A percentile compares a stretch with the other conserved stretches of the same genome.
phyloP scores from a whole-genome alignment of 2,797 vertebrate genomes.

The Botia kubotai region DNA sequence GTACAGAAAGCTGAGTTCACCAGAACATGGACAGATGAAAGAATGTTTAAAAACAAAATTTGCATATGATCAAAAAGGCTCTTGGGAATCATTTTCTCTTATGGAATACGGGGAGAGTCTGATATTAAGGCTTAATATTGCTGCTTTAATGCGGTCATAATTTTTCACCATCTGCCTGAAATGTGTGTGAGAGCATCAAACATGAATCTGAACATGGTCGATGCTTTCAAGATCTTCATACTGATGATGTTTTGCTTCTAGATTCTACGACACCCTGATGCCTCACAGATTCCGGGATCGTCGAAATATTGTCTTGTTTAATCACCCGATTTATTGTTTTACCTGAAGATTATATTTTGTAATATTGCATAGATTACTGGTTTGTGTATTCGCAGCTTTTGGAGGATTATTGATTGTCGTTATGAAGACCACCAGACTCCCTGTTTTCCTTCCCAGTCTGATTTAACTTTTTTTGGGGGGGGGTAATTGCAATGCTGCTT shows the following conservation, averaged over 20 bases:
- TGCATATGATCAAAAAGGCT: constrained; percentile 19
- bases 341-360: constrained; percentile 26
- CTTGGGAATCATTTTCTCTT: constrained; percentile 12
- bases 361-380: constrained; percentile 3
- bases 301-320: constrained; percentile 33
- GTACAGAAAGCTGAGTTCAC: constrained; percentile 27
- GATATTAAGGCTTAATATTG: constrained; percentile 24
- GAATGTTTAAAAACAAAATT: constrained; percentile 24
- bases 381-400: constrained; percentile 39
- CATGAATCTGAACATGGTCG: constrained; percentile 16
- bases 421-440: too few species aligned
- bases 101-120: background rate
- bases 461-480: too few species aligned
- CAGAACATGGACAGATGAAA: constrained; percentile 32
- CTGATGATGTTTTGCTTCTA: constrained; percentile 21
- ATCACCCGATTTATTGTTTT: constrained; percentile 20
- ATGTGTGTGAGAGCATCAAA: constrained; percentile 26
- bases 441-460: too few species aligned
- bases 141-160: constrained; percentile 29
- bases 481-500: background rate
- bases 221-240: constrained; percentile 13
- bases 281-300: constrained; percentile 14
- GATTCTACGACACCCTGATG: background rate
- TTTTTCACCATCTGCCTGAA: constrained; percentile 13
- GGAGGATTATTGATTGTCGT: constrained; percentile 3